Evolutionary conservation across 1,140 invertebrate genomes (phyloP).

Genomic region (Nasonia vitripennis): DNA sequence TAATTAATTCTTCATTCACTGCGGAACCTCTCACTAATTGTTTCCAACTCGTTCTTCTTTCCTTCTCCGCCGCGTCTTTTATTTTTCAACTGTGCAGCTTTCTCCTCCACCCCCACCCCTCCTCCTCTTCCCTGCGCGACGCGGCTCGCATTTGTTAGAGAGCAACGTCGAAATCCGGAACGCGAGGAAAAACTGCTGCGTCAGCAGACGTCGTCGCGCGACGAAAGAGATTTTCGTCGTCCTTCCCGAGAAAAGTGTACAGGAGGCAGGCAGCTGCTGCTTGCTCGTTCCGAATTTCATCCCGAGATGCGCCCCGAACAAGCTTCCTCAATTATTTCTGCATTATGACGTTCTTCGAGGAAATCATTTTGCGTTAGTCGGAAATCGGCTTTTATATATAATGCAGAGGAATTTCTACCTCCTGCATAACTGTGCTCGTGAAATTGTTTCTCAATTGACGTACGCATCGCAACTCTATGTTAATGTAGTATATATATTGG

Average conservation of each 20-base stretch:
- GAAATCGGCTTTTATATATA: too few relatives aligned
- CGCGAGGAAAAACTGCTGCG: constrained; percentile 48
- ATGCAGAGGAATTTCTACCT: too few relatives aligned
- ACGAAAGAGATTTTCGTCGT: constrained; percentile 5
- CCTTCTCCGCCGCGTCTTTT: neutral
- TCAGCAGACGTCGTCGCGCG: neutral
- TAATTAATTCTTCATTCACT: constrained; percentile 36
- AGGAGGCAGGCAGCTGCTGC: neutral
- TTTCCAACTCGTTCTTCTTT: constrained; percentile 51
- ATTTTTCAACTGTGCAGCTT: constrained; percentile 45
- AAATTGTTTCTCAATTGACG: too few relatives aligned
- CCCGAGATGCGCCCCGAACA: neutral
- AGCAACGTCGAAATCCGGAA: constrained; percentile 34
- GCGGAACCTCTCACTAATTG: constrained; percentile 51
- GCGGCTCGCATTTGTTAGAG: constrained; percentile 60
- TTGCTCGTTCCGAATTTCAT: too few relatives aligned
- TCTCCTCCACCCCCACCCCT: neutral
- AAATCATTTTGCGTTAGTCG: neutral
- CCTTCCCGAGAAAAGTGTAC: neutral
- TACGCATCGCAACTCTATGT: too few relatives aligned
- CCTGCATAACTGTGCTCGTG: too few relatives aligned
- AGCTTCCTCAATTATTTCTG: constrained; percentile 23
- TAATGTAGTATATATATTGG: too few relatives aligned
- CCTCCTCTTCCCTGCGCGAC: constrained; percentile 19
- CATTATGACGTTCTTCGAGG: neutral